Evolutionary conservation across 2,888 invertebrate species (phyloP), one percentile per base, ranked within the genome.

Genomic region (Fragum sueziense): DNA sequence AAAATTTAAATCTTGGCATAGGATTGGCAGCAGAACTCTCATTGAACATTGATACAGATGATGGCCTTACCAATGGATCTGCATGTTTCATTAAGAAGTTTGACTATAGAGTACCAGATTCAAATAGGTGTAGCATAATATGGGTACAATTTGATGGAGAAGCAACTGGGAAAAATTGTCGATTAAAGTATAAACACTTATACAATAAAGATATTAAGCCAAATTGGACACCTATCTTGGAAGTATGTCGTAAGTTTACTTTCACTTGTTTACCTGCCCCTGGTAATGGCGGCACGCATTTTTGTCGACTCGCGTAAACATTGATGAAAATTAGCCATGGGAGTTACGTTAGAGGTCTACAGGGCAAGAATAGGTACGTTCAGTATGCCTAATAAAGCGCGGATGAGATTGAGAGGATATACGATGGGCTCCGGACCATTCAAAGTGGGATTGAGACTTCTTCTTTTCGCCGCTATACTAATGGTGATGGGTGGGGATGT

Each of bases 111-210:
- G 71, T 78, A 3, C n/a, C 62, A 51, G 51, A 67, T 37, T 73
- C 34, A 0, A 71, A 7, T 17, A 57, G 74, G 31, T 59, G 57
- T 37, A 79, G 77, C 41, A 77, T 79, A 59, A 34, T 80, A 25
- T 83, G 83, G 79, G 84, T 84, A 14, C 25, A 54, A 17, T 80
- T 85, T 80, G 80, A 82, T 51, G 51, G 77, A 68, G 31, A 29
- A 4, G 22, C 6, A 20, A 67, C 76, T 54, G 80, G 85, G 3
- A 68, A 25, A n/a, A 52, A 51, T 9, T 57, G 71, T 67, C 25
- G 80, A 41, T 51, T 31, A 7, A 67, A 74, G 27, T 79, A 81
- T 20, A 72, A 59, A 7, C 67, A 71, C 51, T 70, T 83, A 27
- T 83, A 76, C 33, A 69, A n/a, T 11, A 3, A 20, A 7, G 54